Evolutionary conservation across 37 sponge, comb jelly and placozoan genomes (phyloP), one percentile per base, ranked within the genome.

Genomic region (Cliona cf. orientalis): DNA sequence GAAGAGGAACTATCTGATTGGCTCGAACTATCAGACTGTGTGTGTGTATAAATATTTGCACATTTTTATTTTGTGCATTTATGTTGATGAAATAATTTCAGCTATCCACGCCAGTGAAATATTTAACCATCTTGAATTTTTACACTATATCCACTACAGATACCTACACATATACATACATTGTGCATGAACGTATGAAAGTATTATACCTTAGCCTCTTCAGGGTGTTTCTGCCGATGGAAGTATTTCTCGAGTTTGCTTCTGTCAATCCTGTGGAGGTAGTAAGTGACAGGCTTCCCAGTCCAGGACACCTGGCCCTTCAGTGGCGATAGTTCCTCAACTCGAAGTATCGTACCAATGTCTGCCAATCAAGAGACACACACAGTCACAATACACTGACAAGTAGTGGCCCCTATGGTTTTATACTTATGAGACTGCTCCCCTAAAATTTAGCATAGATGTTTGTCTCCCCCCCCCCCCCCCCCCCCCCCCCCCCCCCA

Each of bases 291-390:
- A 26, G 92, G 92, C 45, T 98, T 98, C 42, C 82, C 78, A 1
- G 99, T 98, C 99, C 99, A 98, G 26, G 97, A 96, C 67, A 98
- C 99, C 1, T 63, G 46, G 0, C 97, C 97, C 37, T 90, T 93
- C 34, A 91, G 69, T 26, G 91, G 91, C 43, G 95, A 93, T 5
- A 96, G 75, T 61, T 93, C 83, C 3, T 74, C 74, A 40, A 98
- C 95, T 28, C 86, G 76, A 90, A 98, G 75, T 46, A 98, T 98
- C 57, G 91, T 83, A 46, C 99, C 99, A 26, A 98, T 87, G 70
- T 98, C 99, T 93, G 45, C n/a, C 26, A 7, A 26, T 45, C 1
- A 55, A 19, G 36, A 38, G 4, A 44, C n/a, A n/a, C n/a, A n/a
- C n/a, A n/a, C n/a, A n/a, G n/a, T n/a, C n/a, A n/a, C n/a, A n/a